Conservation (phyloP, 2,888 invertebrate species). For the Platypus cylindrus region DNA sequence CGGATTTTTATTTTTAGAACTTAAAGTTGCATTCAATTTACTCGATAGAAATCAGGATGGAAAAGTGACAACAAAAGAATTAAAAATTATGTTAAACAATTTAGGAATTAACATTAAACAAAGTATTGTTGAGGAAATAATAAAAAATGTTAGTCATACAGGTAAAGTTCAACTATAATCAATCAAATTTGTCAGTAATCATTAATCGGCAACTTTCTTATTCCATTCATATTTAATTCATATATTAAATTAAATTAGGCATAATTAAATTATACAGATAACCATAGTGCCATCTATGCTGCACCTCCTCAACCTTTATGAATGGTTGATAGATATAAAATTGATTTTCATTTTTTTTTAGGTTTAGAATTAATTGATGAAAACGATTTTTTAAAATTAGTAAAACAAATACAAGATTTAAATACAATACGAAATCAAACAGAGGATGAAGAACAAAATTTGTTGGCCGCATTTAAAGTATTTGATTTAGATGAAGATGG, state of each 20-base stretch:
- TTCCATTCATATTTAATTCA: too few relatives aligned
- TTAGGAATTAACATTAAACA: slow-evolving; percentile 64
- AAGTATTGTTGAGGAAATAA: slow-evolving; percentile 58
- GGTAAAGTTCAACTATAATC: too few relatives aligned
- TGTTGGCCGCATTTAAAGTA: slow-evolving; percentile 79
- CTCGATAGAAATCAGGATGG: slow-evolving; percentile 69
- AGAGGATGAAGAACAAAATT: slow-evolving; percentile 58
- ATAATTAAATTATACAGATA: too few relatives aligned
- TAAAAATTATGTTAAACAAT: slow-evolving; percentile 67
- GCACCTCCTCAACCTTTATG: too few relatives aligned
- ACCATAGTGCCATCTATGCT: too few relatives aligned
- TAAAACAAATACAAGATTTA: slow-evolving; percentile 58
- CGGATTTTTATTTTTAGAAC: slow-evolving; percentile 45
- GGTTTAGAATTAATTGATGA: slow-evolving; percentile 65
- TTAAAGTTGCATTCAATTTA: slow-evolving; percentile 65
- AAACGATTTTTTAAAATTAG: slow-evolving; percentile 67
- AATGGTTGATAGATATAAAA: too few relatives aligned
- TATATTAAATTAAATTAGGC: too few relatives aligned
- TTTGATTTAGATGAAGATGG: slow-evolving; percentile 86
- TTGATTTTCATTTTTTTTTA: slow-evolving; percentile 37
- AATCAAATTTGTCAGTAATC: not conserved
- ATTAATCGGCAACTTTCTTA: not conserved
- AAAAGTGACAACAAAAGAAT: slow-evolving; percentile 57
- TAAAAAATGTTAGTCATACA: slow-evolving; percentile 56
- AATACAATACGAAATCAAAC: slow-evolving; percentile 45